Evolutionary conservation across 2,888 invertebrate species (phyloP).

Genomic region (Anarsia innoxiella): DNA sequence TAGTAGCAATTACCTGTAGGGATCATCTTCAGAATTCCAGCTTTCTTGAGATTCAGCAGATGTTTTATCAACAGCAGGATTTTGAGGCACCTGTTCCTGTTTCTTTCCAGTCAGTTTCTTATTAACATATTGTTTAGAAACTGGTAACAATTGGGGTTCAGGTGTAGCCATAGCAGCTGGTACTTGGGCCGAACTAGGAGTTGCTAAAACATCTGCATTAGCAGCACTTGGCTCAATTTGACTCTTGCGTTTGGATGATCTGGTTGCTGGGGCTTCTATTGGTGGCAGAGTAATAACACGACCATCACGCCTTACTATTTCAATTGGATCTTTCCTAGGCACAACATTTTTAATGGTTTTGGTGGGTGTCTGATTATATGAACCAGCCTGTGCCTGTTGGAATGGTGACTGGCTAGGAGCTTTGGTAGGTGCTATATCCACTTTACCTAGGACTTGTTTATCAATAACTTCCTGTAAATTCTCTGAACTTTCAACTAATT

Average conservation of each 20-base stretch:
- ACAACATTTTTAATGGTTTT: slow-evolving; percentile 42
- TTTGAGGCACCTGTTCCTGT: slow-evolving; percentile 31
- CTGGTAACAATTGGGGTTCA: slow-evolving; percentile 41
- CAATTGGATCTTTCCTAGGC: slow-evolving; percentile 77
- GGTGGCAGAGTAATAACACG: slow-evolving; percentile 86
- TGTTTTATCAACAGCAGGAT: slow-evolving; percentile 43
- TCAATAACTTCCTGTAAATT: slow-evolving; percentile 84
- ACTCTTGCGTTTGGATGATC: slow-evolving; percentile 81
- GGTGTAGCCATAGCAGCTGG: slow-evolving; percentile 28
- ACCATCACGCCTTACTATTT: slow-evolving; percentile 84
- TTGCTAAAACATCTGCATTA: slow-evolving; percentile 24
- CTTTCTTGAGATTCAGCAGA: slow-evolving; percentile 78
- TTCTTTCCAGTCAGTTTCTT: slow-evolving; percentile 49
- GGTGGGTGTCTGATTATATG: slow-evolving; percentile 39
- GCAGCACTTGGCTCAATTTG: slow-evolving; percentile 43
- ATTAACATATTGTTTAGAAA: slow-evolving; percentile 56
- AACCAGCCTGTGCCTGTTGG: slow-evolving; percentile 27
- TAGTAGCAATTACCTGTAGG: slow-evolving; percentile 84
- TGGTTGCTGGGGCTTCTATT: slow-evolving; percentile 87
- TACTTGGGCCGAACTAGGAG: slow-evolving; percentile 27
- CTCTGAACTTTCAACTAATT: slow-evolving; percentile 79
- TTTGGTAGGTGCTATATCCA: slow-evolving; percentile 42
- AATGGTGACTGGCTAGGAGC: slow-evolving; percentile 27
- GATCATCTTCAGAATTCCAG: slow-evolving; percentile 93
- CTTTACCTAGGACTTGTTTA: slow-evolving; percentile 76